Conservation (phyloP, 1,140 invertebrate species). For the Agrypnia vestita region DNA sequence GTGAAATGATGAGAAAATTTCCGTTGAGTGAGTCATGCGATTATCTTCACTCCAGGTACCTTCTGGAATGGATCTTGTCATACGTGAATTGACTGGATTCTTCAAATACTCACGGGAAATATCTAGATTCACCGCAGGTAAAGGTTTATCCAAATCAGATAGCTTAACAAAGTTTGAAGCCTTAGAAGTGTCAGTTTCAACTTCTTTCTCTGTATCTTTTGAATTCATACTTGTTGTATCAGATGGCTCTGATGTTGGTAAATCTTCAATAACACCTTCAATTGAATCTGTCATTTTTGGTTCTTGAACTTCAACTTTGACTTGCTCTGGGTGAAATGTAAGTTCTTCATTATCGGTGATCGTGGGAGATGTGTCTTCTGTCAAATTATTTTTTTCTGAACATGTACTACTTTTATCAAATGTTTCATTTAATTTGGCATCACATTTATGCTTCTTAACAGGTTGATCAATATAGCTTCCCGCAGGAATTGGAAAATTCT, state of each 20-base stretch:
- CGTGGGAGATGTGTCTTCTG: constrained; percentile 18
- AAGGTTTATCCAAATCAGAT: constrained; percentile 68
- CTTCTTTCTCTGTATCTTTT: constrained; percentile 61
- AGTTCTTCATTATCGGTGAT: constrained; percentile 38
- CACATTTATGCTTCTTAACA: constrained; percentile 28
- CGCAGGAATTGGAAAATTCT: background rate
- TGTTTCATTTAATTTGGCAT: constrained; percentile 39
- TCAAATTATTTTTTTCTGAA: constrained; percentile 41
- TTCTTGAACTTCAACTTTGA: constrained; percentile 4
- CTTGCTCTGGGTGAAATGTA: constrained; percentile 28
- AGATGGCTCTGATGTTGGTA: constrained; percentile 16
- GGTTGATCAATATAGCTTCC: background rate
- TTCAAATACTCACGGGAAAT: constrained; percentile 21
- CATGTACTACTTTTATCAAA: constrained; percentile 42
- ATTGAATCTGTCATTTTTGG: constrained; percentile 14
- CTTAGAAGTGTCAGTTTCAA: constrained; percentile 55
- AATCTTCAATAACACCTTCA: constrained; percentile 24
- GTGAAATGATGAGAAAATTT: constrained; percentile 69
- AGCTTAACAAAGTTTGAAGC: constrained; percentile 66
- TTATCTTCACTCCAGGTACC: constrained; percentile 65
- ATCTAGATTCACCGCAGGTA: constrained; percentile 29
- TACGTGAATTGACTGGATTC: constrained; percentile 62
- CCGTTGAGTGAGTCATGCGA: constrained; percentile 64
- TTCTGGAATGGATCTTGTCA: constrained; percentile 69
- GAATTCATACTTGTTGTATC: constrained; percentile 17